Percentiles rank a stretch among this genome's conserved stretches.
phyloP scores from a whole-genome alignment of 2,888 invertebrate genomes.

The Diaperis boleti region DNA sequence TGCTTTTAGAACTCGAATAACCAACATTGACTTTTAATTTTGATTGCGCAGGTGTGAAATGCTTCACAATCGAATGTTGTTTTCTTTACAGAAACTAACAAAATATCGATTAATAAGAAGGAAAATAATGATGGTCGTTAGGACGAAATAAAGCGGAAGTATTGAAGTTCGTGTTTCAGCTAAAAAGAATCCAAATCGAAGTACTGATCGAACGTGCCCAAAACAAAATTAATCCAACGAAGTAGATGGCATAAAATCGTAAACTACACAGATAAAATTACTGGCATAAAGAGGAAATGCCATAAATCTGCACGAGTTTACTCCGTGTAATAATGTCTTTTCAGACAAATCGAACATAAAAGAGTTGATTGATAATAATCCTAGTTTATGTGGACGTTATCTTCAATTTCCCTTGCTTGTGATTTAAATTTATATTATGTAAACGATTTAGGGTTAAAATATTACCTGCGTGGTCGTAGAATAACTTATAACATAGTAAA shows the following conservation, averaged over 20 bases:
- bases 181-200: constrained; percentile 3
- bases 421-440: not conserved
- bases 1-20: no score
- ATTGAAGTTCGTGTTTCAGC: constrained; percentile 6
- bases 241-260: constrained; percentile 25
- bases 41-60: not conserved
- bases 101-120: not conserved
- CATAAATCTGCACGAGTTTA: constrained; percentile 8
- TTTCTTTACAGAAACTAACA: not conserved
- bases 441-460: not conserved
- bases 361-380: constrained; percentile 21
- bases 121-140: not conserved
- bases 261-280: constrained; percentile 27
- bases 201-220: constrained; percentile 21
- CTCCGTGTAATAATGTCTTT: constrained; percentile 9
- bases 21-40: not conserved
- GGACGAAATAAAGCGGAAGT: not conserved
- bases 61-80: not conserved
- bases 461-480: not conserved
- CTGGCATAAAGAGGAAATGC: constrained; percentile 11
- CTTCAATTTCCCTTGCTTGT: not conserved
- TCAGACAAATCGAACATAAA: constrained; percentile 17
- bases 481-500: no score
- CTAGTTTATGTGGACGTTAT: constrained; percentile 8
- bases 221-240: constrained; percentile 27